These are phyloP conservation scores for Nephotettix cincticeps DNA, from an alignment of 1,140 invertebrate species.

Conservation along the genomic window DNA sequence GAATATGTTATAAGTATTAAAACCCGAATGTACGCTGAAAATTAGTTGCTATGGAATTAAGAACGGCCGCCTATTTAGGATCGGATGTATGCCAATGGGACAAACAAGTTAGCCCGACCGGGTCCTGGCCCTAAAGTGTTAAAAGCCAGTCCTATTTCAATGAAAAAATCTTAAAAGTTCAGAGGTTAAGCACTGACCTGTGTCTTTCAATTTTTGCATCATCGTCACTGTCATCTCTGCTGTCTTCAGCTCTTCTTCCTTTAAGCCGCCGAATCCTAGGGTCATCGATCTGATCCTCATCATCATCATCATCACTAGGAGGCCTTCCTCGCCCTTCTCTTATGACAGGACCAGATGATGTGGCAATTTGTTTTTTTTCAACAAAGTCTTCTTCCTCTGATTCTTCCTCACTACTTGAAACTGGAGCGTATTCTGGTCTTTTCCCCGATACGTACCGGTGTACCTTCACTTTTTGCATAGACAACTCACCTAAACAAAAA, in stretches of 20 bases:
- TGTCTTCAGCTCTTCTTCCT: constrained; percentile 37
- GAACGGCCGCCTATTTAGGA: too few species aligned
- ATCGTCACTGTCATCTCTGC: constrained; percentile 48
- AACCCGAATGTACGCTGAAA: too few species aligned
- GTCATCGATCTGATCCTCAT: constrained; percentile 59
- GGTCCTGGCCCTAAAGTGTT: too few species aligned
- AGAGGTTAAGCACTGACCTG: constrained; percentile 33
- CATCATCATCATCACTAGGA: constrained; percentile 52
- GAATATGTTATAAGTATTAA: too few species aligned
- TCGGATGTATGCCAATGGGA: too few species aligned
- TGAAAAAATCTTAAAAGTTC: too few species aligned
- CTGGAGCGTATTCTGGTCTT: constrained; percentile 88
- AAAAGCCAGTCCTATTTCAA: too few species aligned
- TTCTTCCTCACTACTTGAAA: constrained; percentile 77
- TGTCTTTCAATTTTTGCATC: constrained; percentile 51
- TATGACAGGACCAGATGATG: neutral
- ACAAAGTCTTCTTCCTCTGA: constrained; percentile 84
- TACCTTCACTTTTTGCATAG: constrained; percentile 96
- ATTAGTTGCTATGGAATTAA: too few species aligned
- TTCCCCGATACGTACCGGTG: constrained; percentile 92
- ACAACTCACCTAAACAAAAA: constrained; percentile 83
- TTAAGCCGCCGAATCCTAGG: constrained; percentile 67
- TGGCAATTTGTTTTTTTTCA: constrained; percentile 51
- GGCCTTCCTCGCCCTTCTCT: constrained; percentile 14
- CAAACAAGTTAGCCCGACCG: too few species aligned